A percentile compares a stretch with the other conserved stretches of the same genome.
Evolutionary conservation across 2,797 vertebrate species (phyloP).

Genomic region (Myripristis jacobus): DNA sequence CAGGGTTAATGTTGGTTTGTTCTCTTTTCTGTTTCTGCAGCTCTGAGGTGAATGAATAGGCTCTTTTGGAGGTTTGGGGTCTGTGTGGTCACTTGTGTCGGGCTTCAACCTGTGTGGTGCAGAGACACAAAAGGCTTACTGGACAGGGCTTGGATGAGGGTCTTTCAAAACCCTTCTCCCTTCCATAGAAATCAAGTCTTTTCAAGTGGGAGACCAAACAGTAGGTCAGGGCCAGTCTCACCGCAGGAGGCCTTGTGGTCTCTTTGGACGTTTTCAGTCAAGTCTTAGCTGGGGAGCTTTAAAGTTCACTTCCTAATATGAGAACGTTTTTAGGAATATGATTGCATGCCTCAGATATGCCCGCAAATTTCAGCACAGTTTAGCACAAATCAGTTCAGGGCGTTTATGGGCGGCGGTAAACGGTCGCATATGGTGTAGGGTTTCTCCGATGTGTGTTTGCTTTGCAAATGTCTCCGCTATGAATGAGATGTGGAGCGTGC

Average conservation of each 20-base stretch:
- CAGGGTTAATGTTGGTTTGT: conserved; percentile 43
- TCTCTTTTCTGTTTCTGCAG: conserved; percentile 32
- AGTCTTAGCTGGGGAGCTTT: conserved; percentile 2
- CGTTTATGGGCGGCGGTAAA: background rate
- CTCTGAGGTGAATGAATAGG: conserved; percentile 48
- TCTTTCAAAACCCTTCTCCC: conserved; percentile 49
- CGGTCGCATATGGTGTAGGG: conserved; percentile 12
- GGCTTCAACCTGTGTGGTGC: conserved; percentile 39
- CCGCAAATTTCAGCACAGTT: background rate
- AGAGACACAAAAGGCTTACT: conserved; percentile 45
- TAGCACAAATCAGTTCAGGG: background rate
- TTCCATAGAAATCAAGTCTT: conserved; percentile 49
- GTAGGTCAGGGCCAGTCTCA: conserved; percentile 10
- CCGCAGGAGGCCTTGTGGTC: conserved; percentile 2
- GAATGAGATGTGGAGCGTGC: conserved; percentile 19
- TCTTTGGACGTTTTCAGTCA: background rate
- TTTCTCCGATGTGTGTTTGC: conserved; percentile 9
- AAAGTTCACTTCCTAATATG: background rate
- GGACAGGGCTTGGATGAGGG: conserved; percentile 51
- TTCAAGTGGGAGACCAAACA: conserved; percentile 10
- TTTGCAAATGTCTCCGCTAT: conserved; percentile 26
- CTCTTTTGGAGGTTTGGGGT: conserved; percentile 22
- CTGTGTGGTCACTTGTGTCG: conserved; percentile 44
- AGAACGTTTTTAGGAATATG: background rate
- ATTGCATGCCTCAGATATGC: background rate